A percentile compares a stretch with the other conserved stretches of the same genome.
Evolutionary conservation across 92 coral and sea anemone species (phyloP).

Genomic region (Parazoanthus atlanticus): DNA sequence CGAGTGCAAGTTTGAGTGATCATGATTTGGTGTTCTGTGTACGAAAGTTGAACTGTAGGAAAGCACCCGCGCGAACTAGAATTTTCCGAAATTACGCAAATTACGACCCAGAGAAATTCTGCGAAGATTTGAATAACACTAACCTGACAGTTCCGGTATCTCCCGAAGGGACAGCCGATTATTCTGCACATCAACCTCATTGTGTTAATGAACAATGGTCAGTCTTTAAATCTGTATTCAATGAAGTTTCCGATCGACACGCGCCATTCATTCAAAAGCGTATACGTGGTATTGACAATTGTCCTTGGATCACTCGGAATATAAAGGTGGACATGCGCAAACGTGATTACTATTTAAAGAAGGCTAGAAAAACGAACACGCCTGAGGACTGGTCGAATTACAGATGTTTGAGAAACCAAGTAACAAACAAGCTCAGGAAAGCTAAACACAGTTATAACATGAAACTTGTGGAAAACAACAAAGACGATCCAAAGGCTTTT

Average conservation of each 20-base stretch:
- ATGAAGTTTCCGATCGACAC: slow-evolving; percentile 19
- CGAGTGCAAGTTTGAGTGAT: slow-evolving; percentile 11
- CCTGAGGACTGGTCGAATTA: slow-evolving; percentile 50
- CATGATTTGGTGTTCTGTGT: slow-evolving; percentile 1
- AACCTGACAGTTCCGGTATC: slow-evolving; percentile 14
- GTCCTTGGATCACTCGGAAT: slow-evolving; percentile 47
- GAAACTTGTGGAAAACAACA: slow-evolving; percentile 33
- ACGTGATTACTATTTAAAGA: slow-evolving; percentile 46
- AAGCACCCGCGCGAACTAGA: slow-evolving; percentile 30
- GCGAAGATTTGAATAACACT: slow-evolving; percentile 41
- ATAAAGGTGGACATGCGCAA: slow-evolving; percentile 41
- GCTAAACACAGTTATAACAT: slow-evolving; percentile 45
- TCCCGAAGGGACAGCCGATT: slow-evolving; percentile 20
- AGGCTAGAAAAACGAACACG: slow-evolving; percentile 47
- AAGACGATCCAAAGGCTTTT: slow-evolving; percentile 34
- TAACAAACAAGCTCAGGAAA: slow-evolving; percentile 34
- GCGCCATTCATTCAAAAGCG: slow-evolving; percentile 48
- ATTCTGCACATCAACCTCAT: neutral
- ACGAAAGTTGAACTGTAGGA: slow-evolving; percentile 16
- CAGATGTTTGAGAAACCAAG: slow-evolving; percentile 27
- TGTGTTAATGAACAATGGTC: neutral
- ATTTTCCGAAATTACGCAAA: slow-evolving; percentile 35
- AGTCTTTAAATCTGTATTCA: neutral
- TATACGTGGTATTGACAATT: slow-evolving; percentile 39
- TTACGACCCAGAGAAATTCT: slow-evolving; percentile 28